Evolutionary conservation across 2,113 vertebrate species (phyloP), one percentile per base, ranked within the genome.

Genomic region (Thamnophis sirtalis): DNA sequence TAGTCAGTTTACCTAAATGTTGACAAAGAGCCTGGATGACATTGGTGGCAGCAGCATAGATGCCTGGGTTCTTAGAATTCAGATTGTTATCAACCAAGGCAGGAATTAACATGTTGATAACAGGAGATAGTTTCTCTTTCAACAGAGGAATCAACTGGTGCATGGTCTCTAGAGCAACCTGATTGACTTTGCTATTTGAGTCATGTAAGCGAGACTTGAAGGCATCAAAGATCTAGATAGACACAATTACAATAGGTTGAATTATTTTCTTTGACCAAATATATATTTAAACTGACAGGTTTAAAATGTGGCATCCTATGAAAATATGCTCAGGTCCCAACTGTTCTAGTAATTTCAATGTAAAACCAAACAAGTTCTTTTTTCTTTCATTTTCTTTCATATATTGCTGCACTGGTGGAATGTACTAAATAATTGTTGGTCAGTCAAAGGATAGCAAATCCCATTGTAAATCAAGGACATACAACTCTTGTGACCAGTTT

Each of bases 41-140:
- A 2, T 96, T 98, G 3, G 98, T 97, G 89, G 99, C 98, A 92
- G 99, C 99, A 87, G 97, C 95, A 88, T 98, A 99, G 96, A 99
- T 98, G 93, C 97, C 97, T 89, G 97, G 98, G 92, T 98, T 99
- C 97, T 99, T 99, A 53, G 99, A 99, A 97, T 99, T 99, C 63
- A 99, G 98, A 96, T 99, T 99, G 97, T 99, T 99, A 97, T 99
- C 99, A 48, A 99, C 98, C 3, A 99, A 97, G 87, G 98, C 98
- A 24, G 99, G 99, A 94, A 99, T 97, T 1, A 99, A 93, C 97
- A 99, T 97, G 95, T 99, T 98, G 95, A 99, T 97, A 91, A 99
- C 97, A 48, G 98, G 98, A 38, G 98, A 97, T 4, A 99, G 94
- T 56, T 97, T 97, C 95, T 99, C 98, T 87, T 97, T 98, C 94